Evolutionary conservation across 1,140 invertebrate genomes (phyloP).

Genomic region (Pachyrhynchus sulphureomaculatus): DNA sequence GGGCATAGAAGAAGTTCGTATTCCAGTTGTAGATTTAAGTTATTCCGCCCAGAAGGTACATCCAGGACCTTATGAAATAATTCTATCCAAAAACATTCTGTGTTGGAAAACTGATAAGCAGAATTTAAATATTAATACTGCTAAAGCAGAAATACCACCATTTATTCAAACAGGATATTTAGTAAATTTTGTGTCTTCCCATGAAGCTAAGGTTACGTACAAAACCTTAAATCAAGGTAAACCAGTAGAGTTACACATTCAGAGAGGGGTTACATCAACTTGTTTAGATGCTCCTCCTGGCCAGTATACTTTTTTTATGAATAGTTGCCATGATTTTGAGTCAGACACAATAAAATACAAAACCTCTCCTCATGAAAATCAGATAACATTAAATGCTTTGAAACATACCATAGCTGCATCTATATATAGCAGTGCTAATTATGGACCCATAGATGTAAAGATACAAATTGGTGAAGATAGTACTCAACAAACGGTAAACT

Average conservation of each 20-base stretch:
- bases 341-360: constrained; percentile 53
- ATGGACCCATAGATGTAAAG: constrained; percentile 46
- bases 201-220: constrained; percentile 63
- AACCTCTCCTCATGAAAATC: constrained; percentile 47
- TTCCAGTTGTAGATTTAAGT: constrained; percentile 59
- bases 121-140: constrained; percentile 65
- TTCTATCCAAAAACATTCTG: constrained; percentile 64
- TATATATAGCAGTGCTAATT: constrained; percentile 42
- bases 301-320: constrained; percentile 73
- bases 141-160: constrained; percentile 63
- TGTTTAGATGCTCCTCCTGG: constrained; percentile 69
- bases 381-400: constrained; percentile 47
- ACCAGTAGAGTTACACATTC: constrained; percentile 27
- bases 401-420: constrained; percentile 47
- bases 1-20: constrained; percentile 28
- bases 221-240: constrained; percentile 34
- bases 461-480: constrained; percentile 42
- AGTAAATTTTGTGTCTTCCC: constrained; percentile 67
- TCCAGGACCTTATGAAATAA: constrained; percentile 79
- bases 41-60: constrained; percentile 79
- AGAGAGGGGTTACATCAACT: constrained; percentile 29
- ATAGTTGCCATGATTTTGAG: constrained; percentile 81
- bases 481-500: constrained; percentile 30
- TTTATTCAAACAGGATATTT: constrained; percentile 79
- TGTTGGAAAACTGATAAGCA: constrained; percentile 73